These are phyloP conservation scores for Mastigias papua DNA, from an alignment of 30 jellyfish, hydroid and myxozoan genomes.

Conservation along the genomic window DNA sequence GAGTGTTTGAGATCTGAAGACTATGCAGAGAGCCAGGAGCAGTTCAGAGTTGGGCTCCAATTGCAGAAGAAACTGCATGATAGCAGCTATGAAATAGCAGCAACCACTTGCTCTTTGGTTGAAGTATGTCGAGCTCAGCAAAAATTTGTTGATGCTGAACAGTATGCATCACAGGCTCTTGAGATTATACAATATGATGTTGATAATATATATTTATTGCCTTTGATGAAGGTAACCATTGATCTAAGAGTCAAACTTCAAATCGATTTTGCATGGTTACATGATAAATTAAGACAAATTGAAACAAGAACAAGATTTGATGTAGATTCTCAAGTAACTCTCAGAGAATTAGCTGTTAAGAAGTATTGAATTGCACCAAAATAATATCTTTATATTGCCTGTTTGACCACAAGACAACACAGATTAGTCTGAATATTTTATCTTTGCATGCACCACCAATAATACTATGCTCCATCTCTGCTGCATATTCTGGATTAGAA, in stretches of 20 bases:
- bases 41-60: slow-evolving; percentile 77
- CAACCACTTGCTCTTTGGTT: slow-evolving; percentile 82
- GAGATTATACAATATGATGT: slow-evolving; percentile 69
- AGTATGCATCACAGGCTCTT: slow-evolving; percentile 82
- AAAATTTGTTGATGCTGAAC: slow-evolving; percentile 70
- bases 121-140: slow-evolving; percentile 80
- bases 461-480: background rate
- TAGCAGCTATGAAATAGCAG: slow-evolving; percentile 41
- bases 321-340: slow-evolving; percentile 64
- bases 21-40: slow-evolving; percentile 54
- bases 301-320: slow-evolving; percentile 63
- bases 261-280: slow-evolving; percentile 59
- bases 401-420: background rate
- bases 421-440: too few relatives aligned
- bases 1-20: slow-evolving; percentile 78
- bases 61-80: slow-evolving; percentile 82
- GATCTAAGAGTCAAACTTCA: slow-evolving; percentile 72
- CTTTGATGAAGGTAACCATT: slow-evolving; percentile 71
- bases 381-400: background rate
- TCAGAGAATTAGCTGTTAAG: slow-evolving; percentile 81
- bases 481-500: background rate
- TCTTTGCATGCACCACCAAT: too few relatives aligned
- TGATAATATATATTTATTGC: slow-evolving; percentile 67
- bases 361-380: slow-evolving; percentile 32
- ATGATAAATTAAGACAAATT: slow-evolving; percentile 49